Evolutionary conservation across 2,888 invertebrate genomes (phyloP).

Genomic region (Muschampia plurimacula): DNA sequence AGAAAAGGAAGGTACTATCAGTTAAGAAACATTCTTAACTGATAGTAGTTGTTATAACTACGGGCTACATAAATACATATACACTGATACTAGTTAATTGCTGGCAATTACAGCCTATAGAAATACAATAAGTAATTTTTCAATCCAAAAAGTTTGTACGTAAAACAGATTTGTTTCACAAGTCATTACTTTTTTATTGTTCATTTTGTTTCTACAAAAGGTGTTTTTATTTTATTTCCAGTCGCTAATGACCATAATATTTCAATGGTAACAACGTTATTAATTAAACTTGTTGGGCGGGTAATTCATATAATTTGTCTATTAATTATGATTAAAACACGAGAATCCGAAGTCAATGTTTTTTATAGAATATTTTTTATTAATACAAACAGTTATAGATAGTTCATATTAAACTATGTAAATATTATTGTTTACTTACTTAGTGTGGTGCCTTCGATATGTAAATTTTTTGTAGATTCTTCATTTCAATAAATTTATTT

Average conservation of each 20-base stretch:
- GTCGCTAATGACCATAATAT: conserved; percentile 4
- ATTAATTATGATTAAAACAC: conserved; percentile 3
- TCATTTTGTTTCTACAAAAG: not conserved
- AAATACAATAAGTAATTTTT: not conserved
- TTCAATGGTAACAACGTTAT: conserved; percentile 9
- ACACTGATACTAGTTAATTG: too few species aligned
- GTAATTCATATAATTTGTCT: conserved; percentile 10
- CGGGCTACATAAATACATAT: too few species aligned
- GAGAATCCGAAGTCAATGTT: not conserved
- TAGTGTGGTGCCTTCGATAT: too few species aligned
- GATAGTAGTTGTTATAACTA: too few species aligned
- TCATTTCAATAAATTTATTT: too few species aligned
- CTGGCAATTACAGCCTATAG: too few species aligned
- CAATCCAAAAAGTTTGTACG: not conserved
- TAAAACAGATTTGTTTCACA: not conserved
- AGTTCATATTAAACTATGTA: too few species aligned
- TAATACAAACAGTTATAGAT: too few species aligned
- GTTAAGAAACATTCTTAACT: too few species aligned
- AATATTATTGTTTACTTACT: too few species aligned
- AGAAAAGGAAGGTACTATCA: too few species aligned
- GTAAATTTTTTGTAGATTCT: too few species aligned
- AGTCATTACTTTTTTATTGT: not conserved
- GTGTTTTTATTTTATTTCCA: not conserved
- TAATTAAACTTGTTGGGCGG: conserved; percentile 6
- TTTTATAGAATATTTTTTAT: not conserved